Evolutionary conservation across 2,888 invertebrate species (phyloP).

Genomic region (Dioctria linearis): DNA sequence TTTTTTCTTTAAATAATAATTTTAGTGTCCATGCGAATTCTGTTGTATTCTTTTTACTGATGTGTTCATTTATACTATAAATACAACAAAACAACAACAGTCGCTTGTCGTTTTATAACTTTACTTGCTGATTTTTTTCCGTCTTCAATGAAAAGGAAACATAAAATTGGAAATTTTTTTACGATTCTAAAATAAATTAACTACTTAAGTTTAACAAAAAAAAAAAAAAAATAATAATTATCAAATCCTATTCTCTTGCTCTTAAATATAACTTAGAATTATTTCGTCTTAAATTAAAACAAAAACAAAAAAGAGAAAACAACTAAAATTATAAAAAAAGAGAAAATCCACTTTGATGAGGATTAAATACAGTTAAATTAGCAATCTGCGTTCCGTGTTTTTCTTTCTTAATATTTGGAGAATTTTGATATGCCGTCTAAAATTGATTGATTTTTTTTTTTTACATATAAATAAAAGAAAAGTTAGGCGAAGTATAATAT

Average conservation of each 20-base stretch:
- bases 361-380: conserved; percentile 42
- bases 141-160: conserved; percentile 9
- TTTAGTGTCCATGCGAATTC: too few relatives aligned
- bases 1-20: too few relatives aligned
- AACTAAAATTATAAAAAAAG: conserved; percentile 4
- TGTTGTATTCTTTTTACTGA: not conserved
- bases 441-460: too few relatives aligned
- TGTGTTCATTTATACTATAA: too few relatives aligned
- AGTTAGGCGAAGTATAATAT: too few relatives aligned
- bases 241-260: conserved; percentile 29
- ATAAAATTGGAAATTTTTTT: conserved; percentile 24
- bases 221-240: conserved; percentile 46
- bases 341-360: conserved; percentile 18
- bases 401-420: not conserved
- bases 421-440: too few relatives aligned
- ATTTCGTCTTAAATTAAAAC: conserved; percentile 45
- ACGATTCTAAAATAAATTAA: conserved; percentile 57
- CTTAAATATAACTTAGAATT: conserved; percentile 30
- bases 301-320: conserved; percentile 37
- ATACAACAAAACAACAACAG: not conserved
- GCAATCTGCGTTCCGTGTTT: conserved; percentile 42
- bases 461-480: too few relatives aligned
- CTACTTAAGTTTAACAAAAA: conserved; percentile 57
- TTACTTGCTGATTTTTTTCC: conserved; percentile 1
- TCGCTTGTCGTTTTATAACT: conserved; percentile 40